A percentile compares a stretch with the other conserved stretches of the same genome.
Evolutionary conservation across 2,797 vertebrate genomes (phyloP).

Genomic region (Neopelma chrysocephalum): DNA sequence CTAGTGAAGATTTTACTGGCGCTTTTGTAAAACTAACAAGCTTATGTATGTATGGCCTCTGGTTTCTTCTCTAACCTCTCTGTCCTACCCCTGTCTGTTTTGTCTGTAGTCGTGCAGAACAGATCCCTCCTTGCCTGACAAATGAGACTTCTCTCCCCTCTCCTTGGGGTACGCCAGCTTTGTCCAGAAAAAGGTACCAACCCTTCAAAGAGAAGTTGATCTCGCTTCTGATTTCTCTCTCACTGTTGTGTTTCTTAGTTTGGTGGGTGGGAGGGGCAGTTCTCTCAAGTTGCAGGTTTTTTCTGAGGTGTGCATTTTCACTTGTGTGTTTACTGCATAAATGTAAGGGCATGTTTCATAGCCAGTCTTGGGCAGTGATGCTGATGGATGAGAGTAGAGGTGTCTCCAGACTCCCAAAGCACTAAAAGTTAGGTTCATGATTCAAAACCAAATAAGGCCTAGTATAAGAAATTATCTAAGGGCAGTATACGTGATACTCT

Average conservation of each 20-base stretch:
- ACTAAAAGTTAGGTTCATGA: not conserved
- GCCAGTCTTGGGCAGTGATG: not conserved
- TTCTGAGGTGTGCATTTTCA: not conserved
- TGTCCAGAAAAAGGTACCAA: conserved; percentile 98
- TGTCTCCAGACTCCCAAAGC: not conserved
- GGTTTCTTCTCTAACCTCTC: conserved; percentile 78
- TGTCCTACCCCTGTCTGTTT: conserved; percentile 80
- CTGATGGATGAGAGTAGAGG: not conserved
- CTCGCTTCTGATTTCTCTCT: conserved; percentile 19
- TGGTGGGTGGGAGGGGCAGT: not conserved
- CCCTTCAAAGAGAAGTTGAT: conserved; percentile 60
- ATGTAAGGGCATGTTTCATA: not conserved
- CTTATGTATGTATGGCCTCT: conserved; percentile 15
- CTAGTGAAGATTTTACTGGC: not conserved
- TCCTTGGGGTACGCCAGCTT: conserved; percentile 96
- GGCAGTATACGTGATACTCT: not conserved
- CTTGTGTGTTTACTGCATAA: not conserved
- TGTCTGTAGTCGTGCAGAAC: conserved; percentile 94
- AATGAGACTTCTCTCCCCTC: conserved; percentile 98
- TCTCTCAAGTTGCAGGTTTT: not conserved
- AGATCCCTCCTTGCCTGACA: conserved; percentile 98
- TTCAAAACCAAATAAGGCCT: not conserved
- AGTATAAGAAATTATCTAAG: not conserved
- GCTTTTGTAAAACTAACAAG: conserved; percentile 78
- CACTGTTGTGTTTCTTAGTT: not conserved